A percentile compares a stretch with the other conserved stretches of the same genome.
phyloP scores from a whole-genome alignment of 1,140 invertebrate genomes.

The Tetramorium alpestre region DNA sequence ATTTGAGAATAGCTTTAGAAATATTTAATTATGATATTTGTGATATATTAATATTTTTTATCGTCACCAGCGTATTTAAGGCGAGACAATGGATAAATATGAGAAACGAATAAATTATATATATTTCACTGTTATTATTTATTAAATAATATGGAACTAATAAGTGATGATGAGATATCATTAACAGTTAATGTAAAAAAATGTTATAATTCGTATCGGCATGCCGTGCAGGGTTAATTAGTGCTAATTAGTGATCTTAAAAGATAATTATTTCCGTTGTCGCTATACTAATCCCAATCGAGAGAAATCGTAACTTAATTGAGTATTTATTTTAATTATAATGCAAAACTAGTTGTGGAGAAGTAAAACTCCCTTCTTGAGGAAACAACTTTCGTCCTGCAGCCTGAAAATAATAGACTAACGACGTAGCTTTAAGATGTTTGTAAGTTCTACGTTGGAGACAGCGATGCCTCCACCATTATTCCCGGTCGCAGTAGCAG shows the following conservation, averaged over 20 bases:
- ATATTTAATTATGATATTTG: background rate
- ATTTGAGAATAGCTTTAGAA: background rate
- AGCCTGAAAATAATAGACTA: conserved; percentile 67
- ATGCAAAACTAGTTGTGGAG: background rate
- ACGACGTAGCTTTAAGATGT: conserved; percentile 68
- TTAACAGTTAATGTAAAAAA: background rate
- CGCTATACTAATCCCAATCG: background rate
- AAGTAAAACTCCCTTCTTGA: conserved; percentile 23
- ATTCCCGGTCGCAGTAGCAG: conserved; percentile 46
- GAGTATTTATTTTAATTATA: conserved; percentile 17
- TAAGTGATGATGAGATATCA: background rate
- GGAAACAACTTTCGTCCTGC: conserved; percentile 64
- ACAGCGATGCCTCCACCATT: conserved; percentile 24
- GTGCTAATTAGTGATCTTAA: background rate
- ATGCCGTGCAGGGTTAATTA: conserved; percentile 15
- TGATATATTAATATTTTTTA: conserved; percentile 9
- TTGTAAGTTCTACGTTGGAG: conserved; percentile 61
- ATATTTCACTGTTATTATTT: conserved; percentile 11
- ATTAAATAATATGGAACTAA: background rate
- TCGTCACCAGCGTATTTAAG: background rate
- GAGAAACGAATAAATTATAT: background rate
- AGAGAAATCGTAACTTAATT: conserved; percentile 22
- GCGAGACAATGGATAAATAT: background rate
- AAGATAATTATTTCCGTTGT: background rate
- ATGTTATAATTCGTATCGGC: conserved; percentile 8